Evolutionary conservation across 2,888 invertebrate species (phyloP).

Genomic region (Phyllotreta cruciferae): DNA sequence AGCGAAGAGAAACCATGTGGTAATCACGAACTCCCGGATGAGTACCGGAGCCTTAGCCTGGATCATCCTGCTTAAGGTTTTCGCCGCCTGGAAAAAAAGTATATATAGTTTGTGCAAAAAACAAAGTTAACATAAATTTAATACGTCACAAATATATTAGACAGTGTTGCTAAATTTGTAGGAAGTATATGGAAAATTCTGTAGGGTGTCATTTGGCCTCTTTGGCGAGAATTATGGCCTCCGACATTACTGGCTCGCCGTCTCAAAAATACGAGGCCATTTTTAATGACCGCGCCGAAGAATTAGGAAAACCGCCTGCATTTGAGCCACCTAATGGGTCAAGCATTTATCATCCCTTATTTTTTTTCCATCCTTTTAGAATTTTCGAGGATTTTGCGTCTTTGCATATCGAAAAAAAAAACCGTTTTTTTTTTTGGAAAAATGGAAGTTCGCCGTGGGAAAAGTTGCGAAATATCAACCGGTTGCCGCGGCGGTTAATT

Average conservation of each 20-base stretch:
- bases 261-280: conserved; percentile 52
- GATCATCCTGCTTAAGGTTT: conserved; percentile 41
- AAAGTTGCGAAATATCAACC: too few relatives aligned
- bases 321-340: conserved; percentile 20
- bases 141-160: too few relatives aligned
- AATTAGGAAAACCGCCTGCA: conserved; percentile 52
- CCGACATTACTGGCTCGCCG: conserved; percentile 49
- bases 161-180: too few relatives aligned
- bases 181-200: too few relatives aligned
- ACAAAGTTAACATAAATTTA: too few relatives aligned
- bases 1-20: conserved; percentile 22
- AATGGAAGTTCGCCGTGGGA: too few relatives aligned
- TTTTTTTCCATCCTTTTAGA: not conserved
- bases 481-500: too few relatives aligned
- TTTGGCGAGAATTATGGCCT: conserved; percentile 58
- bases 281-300: conserved; percentile 55
- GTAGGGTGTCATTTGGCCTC: too few relatives aligned
- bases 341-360: conserved; percentile 22
- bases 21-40: conserved; percentile 29
- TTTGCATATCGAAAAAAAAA: too few relatives aligned
- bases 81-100: conserved; percentile 31
- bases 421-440: too few relatives aligned
- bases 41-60: conserved; percentile 29
- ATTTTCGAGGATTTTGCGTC: conserved; percentile 3
- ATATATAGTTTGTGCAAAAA: too few relatives aligned